phyloP scores from a whole-genome alignment of 64 coral and sea anemone species.

The Porites lutea region DNA sequence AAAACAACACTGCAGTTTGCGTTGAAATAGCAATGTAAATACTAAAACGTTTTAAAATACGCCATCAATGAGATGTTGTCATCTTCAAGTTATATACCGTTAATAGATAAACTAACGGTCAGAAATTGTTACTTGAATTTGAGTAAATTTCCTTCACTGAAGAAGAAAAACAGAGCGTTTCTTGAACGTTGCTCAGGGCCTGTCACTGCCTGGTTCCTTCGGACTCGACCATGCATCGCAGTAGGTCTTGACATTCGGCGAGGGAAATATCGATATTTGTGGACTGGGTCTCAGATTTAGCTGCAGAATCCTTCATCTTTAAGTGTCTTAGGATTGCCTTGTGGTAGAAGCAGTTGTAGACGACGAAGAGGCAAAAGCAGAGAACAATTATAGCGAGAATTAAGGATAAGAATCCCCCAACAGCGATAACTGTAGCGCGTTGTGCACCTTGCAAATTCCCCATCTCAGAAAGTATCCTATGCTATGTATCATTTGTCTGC shows the following conservation, averaged over 20 bases:
- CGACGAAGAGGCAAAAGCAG: constrained; percentile 29
- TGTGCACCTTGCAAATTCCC: not conserved
- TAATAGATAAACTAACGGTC: too few relatives aligned
- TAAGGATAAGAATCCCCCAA: not conserved
- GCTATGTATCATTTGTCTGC: not conserved
- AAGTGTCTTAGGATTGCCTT: not conserved
- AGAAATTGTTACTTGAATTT: too few relatives aligned
- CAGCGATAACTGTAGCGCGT: not conserved
- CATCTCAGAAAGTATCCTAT: not conserved
- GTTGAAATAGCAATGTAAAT: too few relatives aligned
- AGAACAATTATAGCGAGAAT: not conserved
- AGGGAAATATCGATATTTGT: not conserved
- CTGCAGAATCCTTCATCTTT: not conserved
- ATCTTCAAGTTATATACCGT: too few relatives aligned
- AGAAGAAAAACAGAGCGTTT: not conserved
- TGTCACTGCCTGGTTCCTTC: not conserved
- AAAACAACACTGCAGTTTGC: too few relatives aligned
- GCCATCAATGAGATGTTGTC: too few relatives aligned
- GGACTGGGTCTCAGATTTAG: not conserved
- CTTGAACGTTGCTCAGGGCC: not conserved
- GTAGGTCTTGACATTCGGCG: not conserved
- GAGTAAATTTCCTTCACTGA: not conserved
- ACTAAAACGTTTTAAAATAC: too few relatives aligned
- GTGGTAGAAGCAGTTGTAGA: not conserved
- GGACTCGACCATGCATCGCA: not conserved